Evolutionary conservation across 2,113 vertebrate species (phyloP), one percentile per base, ranked within the genome.

Genomic region (Synodontis membranacea): DNA sequence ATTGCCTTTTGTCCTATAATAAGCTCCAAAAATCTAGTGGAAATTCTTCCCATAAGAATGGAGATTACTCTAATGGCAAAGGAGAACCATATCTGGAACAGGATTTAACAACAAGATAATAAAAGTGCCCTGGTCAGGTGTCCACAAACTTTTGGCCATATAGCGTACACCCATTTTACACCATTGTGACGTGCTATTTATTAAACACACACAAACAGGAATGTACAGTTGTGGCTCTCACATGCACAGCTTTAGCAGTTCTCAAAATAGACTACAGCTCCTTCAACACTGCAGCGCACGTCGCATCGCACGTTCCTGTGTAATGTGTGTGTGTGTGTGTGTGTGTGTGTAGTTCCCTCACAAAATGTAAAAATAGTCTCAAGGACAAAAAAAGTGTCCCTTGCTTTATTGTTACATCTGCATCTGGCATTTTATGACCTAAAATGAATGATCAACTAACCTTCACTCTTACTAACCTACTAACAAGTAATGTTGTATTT

Each of bases 321-420:
- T 66, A 64, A 19, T 66, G 60, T 34, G n/a, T 44, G 34, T 60
- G 50, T 52, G 17, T 12, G 3, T 66, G 60, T 34, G n/a, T 44
- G 34, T 60, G 50, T 52, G 17, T 12, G 3, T n/a, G 52, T 58
- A 60, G 25, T 31, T 31, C 52, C 46, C 37, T 11, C 19, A 58
- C 8, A 62, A 14, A 66, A 34, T 66, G 42, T 66, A 46, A 83
- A 82, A 68, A 82, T 66, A 82, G 46, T 70, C 46, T 52, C 19
- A 70, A 83, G 64, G 64, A 54, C 25, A 23, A 70, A 54, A 72
- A 9, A 44, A 34, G 12, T 66, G 46, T 39, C 64, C 37, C 54
- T 66, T 39, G 64, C 34, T 39, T 83, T 44, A 70, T 17, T 70
- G 46, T 5, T 83, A 37, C 4, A 34, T 44, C 54, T n/a, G 25